Conservation (phyloP, 2,797 vertebrate genomes). For the Siniperca scherzeri region DNA sequence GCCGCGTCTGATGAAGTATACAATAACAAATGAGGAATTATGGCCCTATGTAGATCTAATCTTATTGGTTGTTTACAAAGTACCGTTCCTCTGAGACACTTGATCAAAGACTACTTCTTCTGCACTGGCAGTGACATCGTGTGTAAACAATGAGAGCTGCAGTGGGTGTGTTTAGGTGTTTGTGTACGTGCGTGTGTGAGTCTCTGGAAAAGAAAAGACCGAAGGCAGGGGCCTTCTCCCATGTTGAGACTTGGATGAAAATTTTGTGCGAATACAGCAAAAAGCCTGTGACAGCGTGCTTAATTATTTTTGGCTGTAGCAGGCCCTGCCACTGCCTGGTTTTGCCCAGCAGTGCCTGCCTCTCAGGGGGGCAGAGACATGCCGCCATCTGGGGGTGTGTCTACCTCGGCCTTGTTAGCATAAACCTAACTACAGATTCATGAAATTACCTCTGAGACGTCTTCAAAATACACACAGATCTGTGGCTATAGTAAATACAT, state of each 20-base stretch:
- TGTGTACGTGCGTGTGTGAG: constrained; percentile 20
- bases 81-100: constrained; percentile 63
- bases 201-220: constrained; percentile 64
- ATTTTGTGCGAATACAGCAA: constrained; percentile 86
- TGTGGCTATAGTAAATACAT: constrained; percentile 66
- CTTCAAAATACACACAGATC: constrained; percentile 72
- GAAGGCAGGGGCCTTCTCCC: constrained; percentile 84
- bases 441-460: constrained; percentile 76
- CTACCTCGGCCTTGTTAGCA: constrained; percentile 78
- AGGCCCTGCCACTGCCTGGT: constrained; percentile 77
- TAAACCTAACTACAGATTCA: constrained; percentile 75
- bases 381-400: constrained; percentile 77
- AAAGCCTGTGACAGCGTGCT: constrained; percentile 85
- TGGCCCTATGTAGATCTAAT: constrained; percentile 43
- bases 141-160: constrained; percentile 71
- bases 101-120: constrained; percentile 72
- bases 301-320: constrained; percentile 87
- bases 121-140: constrained; percentile 69
- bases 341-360: constrained; percentile 75
- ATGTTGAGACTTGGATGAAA: constrained; percentile 84
- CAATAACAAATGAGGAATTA: constrained; percentile 56
- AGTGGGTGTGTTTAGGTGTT: constrained; percentile 43
- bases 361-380: constrained; percentile 77
- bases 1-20: constrained; percentile 26
- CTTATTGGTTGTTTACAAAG: constrained; percentile 71